Percentiles rank a stretch among this genome's conserved stretches.
Evolutionary conservation across 2,113 vertebrate species (phyloP).

Genomic region (Micronisus gabar): DNA sequence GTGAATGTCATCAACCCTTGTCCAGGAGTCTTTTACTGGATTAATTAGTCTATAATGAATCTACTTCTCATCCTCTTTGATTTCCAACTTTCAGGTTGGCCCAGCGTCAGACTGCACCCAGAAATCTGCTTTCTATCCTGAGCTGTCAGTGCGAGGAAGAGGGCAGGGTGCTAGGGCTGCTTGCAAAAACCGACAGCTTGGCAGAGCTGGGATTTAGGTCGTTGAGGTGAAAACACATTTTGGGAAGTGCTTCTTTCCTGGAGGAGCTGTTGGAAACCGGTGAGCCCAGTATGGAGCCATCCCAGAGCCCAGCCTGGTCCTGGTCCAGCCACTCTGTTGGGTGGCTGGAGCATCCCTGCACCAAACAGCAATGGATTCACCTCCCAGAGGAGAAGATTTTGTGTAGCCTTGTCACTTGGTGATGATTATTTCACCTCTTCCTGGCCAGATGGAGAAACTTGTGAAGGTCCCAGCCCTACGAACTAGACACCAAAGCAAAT

Average conservation of each 20-base stretch:
- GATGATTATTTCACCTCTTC: background rate
- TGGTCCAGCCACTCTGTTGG: background rate
- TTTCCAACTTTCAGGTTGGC: background rate
- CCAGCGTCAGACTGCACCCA: background rate
- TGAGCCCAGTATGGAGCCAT: fast-evolving
- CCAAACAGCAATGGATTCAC: background rate
- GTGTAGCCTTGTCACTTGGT: background rate
- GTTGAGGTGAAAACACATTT: background rate
- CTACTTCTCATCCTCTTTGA: background rate
- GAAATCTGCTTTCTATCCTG: background rate
- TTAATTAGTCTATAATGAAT: constrained; percentile 46
- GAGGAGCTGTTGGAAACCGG: background rate
- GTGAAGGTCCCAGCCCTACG: background rate
- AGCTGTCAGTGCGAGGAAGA: background rate
- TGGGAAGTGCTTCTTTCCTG: background rate
- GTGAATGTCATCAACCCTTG: constrained; percentile 50
- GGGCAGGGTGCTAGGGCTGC: background rate
- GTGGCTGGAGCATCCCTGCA: background rate
- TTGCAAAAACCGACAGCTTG: background rate
- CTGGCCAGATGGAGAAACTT: background rate
- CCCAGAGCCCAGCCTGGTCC: background rate
- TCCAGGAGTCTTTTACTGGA: background rate
- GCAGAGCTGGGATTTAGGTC: background rate
- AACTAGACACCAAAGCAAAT: background rate
- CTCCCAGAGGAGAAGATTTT: background rate